Evolutionary conservation across 2,797 vertebrate species (phyloP).

Genomic region (Muscicapa comitata): DNA sequence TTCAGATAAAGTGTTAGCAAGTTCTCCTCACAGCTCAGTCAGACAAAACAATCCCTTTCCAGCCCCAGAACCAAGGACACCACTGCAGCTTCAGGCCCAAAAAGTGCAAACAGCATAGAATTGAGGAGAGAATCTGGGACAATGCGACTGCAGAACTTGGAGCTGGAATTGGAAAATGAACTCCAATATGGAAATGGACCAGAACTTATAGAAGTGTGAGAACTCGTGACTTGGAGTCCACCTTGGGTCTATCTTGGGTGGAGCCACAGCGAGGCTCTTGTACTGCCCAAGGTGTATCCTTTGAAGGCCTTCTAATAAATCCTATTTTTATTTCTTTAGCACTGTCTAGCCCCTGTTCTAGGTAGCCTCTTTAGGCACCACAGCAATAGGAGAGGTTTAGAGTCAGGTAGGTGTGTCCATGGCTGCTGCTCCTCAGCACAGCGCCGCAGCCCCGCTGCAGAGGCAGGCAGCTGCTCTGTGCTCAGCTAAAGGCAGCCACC

Average conservation of each 20-base stretch:
- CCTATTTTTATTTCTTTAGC: neutral
- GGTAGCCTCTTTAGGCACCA: neutral
- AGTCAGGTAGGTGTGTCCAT: fast-evolving
- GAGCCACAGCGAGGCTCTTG: neutral
- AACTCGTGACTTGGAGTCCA: neutral
- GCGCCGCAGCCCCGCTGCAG: fast-evolving
- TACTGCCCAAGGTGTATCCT: neutral
- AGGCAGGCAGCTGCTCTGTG: neutral
- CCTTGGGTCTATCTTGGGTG: neutral
- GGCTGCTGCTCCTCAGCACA: neutral
- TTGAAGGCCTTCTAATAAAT: neutral
- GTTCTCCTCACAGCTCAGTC: neutral
- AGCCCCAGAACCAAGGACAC: neutral
- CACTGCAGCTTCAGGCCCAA: neutral
- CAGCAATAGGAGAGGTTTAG: neutral
- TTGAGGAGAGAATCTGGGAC: neutral
- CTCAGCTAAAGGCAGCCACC: neutral
- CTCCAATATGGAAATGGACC: neutral
- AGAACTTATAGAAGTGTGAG: neutral
- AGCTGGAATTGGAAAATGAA: neutral
- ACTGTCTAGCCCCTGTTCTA: neutral
- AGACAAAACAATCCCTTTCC: neutral
- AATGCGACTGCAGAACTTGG: neutral
- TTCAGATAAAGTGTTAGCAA: neutral
- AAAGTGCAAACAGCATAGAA: neutral